phyloP scores from a whole-genome alignment of 2,888 invertebrate genomes.

The Andrena praecox region DNA sequence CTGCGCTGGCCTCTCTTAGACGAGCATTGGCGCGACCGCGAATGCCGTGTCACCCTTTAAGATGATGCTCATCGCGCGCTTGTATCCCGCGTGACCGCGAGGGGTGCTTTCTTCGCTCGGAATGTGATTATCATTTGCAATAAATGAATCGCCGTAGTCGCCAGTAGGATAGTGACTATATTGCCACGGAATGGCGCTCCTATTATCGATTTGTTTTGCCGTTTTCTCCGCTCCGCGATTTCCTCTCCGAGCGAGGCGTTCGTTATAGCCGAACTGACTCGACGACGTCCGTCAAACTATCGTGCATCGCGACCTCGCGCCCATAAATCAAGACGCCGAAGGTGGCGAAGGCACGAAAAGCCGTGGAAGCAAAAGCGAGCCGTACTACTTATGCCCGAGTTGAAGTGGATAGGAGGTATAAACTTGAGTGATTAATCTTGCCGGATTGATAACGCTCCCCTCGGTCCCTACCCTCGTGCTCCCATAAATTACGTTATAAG shows the following conservation, averaged over 20 bases:
- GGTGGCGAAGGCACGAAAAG: constrained; percentile 72
- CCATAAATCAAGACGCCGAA: constrained; percentile 81
- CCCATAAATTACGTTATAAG: constrained; percentile 83
- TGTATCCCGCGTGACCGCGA: neutral
- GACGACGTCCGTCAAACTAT: constrained; percentile 56
- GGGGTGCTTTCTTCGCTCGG: neutral
- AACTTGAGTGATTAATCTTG: constrained; percentile 83
- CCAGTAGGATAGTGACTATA: too few relatives aligned
- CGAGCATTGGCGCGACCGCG: neutral
- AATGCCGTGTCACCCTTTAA: neutral
- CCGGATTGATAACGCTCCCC: constrained; percentile 81
- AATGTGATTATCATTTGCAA: neutral
- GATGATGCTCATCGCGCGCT: neutral
- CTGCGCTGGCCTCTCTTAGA: neutral
- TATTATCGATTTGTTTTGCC: neutral
- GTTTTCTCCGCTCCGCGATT: neutral
- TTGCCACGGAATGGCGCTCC: too few relatives aligned
- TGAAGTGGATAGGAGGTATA: constrained; percentile 79
- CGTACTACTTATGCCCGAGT: constrained; percentile 76
- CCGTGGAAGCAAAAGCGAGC: constrained; percentile 71
- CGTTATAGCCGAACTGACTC: constrained; percentile 44
- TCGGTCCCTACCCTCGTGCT: constrained; percentile 69
- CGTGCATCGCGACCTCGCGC: constrained; percentile 50
- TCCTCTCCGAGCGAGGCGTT: constrained; percentile 45
- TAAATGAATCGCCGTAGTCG: neutral